phyloP scores from a whole-genome alignment of 2,888 invertebrate genomes.

The Drosophila cyrtoloma region DNA sequence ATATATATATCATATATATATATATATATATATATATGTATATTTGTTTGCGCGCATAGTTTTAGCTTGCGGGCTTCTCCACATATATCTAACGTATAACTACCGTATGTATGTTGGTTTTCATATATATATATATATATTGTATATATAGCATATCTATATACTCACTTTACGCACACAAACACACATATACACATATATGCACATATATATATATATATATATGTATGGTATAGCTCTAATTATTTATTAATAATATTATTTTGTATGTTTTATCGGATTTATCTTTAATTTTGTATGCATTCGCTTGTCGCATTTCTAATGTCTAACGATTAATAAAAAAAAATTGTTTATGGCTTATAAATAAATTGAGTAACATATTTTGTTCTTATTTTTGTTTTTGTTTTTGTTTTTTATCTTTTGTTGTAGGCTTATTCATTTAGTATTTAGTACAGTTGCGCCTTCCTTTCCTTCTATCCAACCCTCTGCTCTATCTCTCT shows the following conservation, averaged over 20 bases:
- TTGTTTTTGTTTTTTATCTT: background rate
- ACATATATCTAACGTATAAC: conserved; percentile 27
- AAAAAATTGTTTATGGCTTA: conserved; percentile 46
- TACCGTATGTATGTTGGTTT: conserved; percentile 12
- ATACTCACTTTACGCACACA: conserved; percentile 11
- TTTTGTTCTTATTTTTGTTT: background rate
- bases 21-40: conserved; percentile 25
- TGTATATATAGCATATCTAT: conserved; percentile 1
- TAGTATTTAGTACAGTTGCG: conserved; percentile 61
- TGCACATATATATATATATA: conserved; percentile 1
- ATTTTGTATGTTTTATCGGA: conserved; percentile 20
- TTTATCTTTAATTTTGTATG: conserved; percentile 27
- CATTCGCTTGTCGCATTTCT: conserved; percentile 61
- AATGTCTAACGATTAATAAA: conserved; percentile 64
- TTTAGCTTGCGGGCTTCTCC: conserved; percentile 21
- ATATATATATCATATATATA: conserved; percentile 17
- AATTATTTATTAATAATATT: conserved; percentile 20
- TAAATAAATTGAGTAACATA: conserved; percentile 51
- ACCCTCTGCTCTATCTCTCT: background rate
- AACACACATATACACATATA: conserved; percentile 19
- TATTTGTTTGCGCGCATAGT: conserved; percentile 23
- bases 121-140: conserved; percentile 12
- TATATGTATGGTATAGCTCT: conserved; percentile 24
- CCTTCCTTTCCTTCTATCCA: conserved; percentile 4
- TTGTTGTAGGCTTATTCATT: conserved; percentile 33